phyloP scores from a whole-genome alignment of 1,140 invertebrate genomes.

The Ooceraea biroi region DNA sequence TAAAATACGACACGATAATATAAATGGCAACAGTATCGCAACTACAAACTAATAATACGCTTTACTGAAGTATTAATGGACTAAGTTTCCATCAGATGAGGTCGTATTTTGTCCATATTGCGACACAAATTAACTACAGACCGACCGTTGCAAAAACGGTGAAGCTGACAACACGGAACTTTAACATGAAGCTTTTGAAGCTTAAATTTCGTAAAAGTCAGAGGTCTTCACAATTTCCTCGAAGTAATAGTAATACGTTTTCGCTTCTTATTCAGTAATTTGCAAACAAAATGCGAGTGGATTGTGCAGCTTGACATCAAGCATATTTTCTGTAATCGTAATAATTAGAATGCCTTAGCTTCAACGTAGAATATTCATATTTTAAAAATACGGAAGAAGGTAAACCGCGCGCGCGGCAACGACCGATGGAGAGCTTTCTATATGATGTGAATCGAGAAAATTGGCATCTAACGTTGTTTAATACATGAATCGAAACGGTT shows the following conservation, averaged over 20 bases:
- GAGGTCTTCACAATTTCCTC: background rate
- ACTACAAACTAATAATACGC: background rate
- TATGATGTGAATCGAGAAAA: background rate
- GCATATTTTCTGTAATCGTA: background rate
- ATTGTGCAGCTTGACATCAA: background rate
- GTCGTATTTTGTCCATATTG: background rate
- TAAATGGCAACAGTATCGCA: background rate
- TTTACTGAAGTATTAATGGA: slow-evolving; percentile 12
- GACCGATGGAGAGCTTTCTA: background rate
- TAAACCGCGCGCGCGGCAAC: background rate
- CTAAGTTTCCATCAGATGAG: slow-evolving; percentile 7
- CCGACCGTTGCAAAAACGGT: background rate
- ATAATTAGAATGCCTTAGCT: background rate
- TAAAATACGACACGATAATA: too few species aligned
- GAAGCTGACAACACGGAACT: background rate
- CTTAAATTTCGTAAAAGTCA: background rate
- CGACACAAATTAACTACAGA: background rate
- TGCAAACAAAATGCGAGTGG: slow-evolving; percentile 8
- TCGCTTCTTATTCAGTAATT: slow-evolving; percentile 2
- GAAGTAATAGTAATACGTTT: background rate
- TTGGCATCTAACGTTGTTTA: too few species aligned
- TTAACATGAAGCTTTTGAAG: background rate
- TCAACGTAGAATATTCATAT: background rate
- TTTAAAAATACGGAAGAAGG: background rate
- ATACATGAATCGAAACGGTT: background rate